phyloP scores from a whole-genome alignment of 1,140 invertebrate species.

The Tetranychus cinnabarinus region DNA sequence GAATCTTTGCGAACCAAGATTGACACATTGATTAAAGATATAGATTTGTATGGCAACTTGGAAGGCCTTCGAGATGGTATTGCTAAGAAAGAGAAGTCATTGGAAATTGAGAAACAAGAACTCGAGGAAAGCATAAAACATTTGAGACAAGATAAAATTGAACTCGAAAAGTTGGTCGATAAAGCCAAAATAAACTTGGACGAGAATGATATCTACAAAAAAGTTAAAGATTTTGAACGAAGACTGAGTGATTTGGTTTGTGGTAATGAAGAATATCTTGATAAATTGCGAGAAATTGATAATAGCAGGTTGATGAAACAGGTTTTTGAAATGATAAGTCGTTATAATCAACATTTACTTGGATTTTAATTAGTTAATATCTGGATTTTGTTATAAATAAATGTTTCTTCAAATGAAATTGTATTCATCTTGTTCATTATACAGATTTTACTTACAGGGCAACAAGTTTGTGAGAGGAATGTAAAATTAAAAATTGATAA shows the following conservation, averaged over 20 bases:
- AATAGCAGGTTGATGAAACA: constrained; percentile 1
- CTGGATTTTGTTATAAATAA: too few relatives aligned
- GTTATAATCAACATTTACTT: constrained; percentile 8
- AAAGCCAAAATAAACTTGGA: background rate
- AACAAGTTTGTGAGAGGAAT: too few relatives aligned
- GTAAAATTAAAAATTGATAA: too few relatives aligned
- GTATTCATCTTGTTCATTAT: too few relatives aligned
- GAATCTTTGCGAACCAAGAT: constrained; percentile 3
- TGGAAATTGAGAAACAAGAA: background rate
- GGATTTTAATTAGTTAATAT: constrained; percentile 1
- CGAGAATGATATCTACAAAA: background rate
- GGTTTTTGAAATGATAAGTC: constrained; percentile 5
- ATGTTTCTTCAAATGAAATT: too few relatives aligned
- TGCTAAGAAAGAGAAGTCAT: background rate
- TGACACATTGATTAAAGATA: background rate
- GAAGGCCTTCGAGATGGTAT: constrained; percentile 1
- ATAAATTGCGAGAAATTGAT: background rate
- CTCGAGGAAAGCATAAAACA: background rate
- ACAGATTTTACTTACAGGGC: too few relatives aligned
- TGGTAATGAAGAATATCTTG: constrained; percentile 1
- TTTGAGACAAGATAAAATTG: background rate
- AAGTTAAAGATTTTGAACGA: background rate
- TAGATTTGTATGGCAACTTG: constrained; percentile 5
- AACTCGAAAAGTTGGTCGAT: background rate
- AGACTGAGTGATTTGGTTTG: background rate